Base-by-base conservation (phyloP, 2,113 vertebrate species). In the Mesitornis unicolor region DNA sequence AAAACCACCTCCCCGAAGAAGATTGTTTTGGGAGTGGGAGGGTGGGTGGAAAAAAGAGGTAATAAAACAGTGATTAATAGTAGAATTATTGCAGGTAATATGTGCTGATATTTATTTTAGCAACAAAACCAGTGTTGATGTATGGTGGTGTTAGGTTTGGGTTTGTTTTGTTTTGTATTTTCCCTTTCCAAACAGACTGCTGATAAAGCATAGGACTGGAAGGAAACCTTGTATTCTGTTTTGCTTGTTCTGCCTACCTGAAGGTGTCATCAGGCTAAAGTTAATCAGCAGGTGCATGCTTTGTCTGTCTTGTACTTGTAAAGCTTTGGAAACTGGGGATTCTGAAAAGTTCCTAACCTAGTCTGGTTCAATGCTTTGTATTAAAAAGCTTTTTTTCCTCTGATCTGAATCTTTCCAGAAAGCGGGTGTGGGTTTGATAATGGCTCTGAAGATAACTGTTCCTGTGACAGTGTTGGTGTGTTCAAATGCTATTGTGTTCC, bases 1-100 rank as follows among this genome's bases (percentile, higher is more conserved):
- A 26, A 10, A 14, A 3, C 3, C 0, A 0, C 20, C 74, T 48
- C 28, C 4, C 4, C 6, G 2, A 14, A 7, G n/a, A 17, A 14
- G 21, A n/a, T n/a, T n/a, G 2, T 11, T 4, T 6, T 16, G 31
- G n/a, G n/a, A n/a, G n/a, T n/a, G 9, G 24, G 47, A 2, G 5
- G 0, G 5, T 3, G 31, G 9, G 19, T 51, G 48, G 22, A 28
- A 38, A 16, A 45, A 33, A 21, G 56, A 31, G 35, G 19, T 7
- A 70, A 6, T 35, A 59, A 38, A 40, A 54, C 67, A 5, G 56
- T 5, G 38, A 36, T 59, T 11, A 31, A 10, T 7, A 7, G 28
- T 6, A 26, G 33, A 33, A 8, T 28, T 31, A 0, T 24, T 22
- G 22, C 4, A 29, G 24, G n/a, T 35, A 5, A 13, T 13, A 0